Base-by-base conservation (phyloP, 2,888 invertebrate genomes). In the Lapara coniferarum region DNA sequence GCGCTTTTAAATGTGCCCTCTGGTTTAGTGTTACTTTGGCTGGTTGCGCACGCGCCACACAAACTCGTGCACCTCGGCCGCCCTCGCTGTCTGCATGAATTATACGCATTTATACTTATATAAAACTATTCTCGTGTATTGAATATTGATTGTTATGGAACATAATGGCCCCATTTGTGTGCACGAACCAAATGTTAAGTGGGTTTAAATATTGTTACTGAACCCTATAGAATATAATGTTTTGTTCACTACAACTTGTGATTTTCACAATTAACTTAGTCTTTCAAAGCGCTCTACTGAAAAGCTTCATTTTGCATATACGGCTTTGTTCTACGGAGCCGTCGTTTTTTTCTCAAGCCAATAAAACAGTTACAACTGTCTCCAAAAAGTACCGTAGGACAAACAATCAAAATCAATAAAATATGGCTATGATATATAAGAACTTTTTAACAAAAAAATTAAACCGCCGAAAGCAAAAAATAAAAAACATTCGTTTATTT, bases 51-150 rank as follows among this genome's bases (percentile, higher is more conserved):
- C 80, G 81, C 81, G 79, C 79, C 77, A 71, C 71, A 75, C 69
- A 73, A 74, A 75, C 77, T 74, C 72, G 70, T 49, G 77, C 76
- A 77, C 76, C 73, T 74, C 55, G 19, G 19, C 71, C 73, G 74
- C 81, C 79, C 78, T 74, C 74, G 66, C 79, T 80, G 84, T 84
- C 85, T 81, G 78, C 78, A 75, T 80, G 77, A 79, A 81, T 82
- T 84, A 78, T 74, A 77, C 73, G 75, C 74, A 63, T 55, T 51
- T 66, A 66, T 14, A 49, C 14, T 19, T 37, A 4, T 59, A 46
- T 46, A 37, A 51, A 66, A 49, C 19, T 57, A 66, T 55, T 56
- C 56, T 14, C 56, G 37, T 66, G 66, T 30, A 68, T 37, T 19
- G 68, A 59, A 59, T 68, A 59, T 68, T 59, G 52, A 68, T 63